phyloP scores from a whole-genome alignment of 2,888 invertebrate genomes.

The Timema podura region DNA sequence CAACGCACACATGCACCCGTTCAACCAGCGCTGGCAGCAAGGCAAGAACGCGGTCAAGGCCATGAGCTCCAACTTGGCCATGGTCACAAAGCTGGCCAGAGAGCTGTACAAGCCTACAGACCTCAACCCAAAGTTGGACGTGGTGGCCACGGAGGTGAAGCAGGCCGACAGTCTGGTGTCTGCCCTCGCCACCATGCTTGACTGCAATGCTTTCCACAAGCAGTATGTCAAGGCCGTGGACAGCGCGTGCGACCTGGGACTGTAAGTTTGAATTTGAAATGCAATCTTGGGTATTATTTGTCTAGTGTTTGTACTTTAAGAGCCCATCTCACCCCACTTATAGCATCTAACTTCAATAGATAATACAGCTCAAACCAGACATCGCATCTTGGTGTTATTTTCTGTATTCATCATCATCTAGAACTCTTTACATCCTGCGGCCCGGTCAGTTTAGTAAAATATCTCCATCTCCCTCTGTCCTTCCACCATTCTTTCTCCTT shows the following conservation, averaged over 20 bases:
- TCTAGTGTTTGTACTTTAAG: too few relatives aligned
- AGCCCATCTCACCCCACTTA: too few relatives aligned
- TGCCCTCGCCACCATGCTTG: conserved; percentile 65
- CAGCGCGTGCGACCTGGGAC: conserved; percentile 76
- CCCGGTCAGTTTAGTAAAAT: too few relatives aligned
- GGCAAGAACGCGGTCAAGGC: conserved; percentile 64
- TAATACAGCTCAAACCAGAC: too few relatives aligned
- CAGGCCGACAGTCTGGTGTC: conserved; percentile 59
- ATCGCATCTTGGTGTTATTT: too few relatives aligned
- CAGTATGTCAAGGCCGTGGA: conserved; percentile 77
- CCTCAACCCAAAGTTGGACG: conserved; percentile 69
- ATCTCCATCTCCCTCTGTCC: too few relatives aligned
- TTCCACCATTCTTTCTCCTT: too few relatives aligned
- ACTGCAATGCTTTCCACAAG: conserved; percentile 78
- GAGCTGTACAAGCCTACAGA: conserved; percentile 51
- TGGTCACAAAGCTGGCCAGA: conserved; percentile 49
- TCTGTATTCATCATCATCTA: too few relatives aligned
- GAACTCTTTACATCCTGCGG: too few relatives aligned
- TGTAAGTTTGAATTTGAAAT: conserved; percentile 47
- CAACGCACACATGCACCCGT: conserved; percentile 71
- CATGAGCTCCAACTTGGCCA: conserved; percentile 48
- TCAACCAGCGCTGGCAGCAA: conserved; percentile 76
- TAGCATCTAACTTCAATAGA: too few relatives aligned
- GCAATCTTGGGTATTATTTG: too few relatives aligned
- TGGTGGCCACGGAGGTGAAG: conserved; percentile 72